Evolutionary conservation across 1,140 invertebrate species (phyloP), one percentile per base, ranked within the genome.

Genomic region (Psix sp.): DNA sequence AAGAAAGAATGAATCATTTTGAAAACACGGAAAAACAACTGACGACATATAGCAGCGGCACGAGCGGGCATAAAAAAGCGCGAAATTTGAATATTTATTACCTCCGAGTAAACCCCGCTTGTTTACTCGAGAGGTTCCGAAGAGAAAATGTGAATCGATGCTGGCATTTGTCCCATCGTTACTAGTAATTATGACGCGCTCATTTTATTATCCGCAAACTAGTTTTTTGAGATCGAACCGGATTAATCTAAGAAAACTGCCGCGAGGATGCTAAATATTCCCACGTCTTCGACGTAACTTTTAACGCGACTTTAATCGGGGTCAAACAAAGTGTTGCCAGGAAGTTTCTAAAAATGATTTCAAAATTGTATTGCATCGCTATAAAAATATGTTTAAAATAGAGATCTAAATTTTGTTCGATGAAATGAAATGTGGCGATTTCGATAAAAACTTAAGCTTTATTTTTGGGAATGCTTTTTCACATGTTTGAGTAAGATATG

Each of bases 171-270:
- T 62, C 9, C 24, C 20, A n/a, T 31, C 24, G 39, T 39, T 39
- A 29, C 40, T 36, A 17, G 38, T 43, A 42, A 56, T 67, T 67
- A 56, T 51, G 51, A 59, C 24, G 45, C 52, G 40, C 40, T 68
- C 36, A 68, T 56, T 59, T 63, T 35, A 74, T 68, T 75, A 35
- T 35, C 59, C 24, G 17, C 59, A 65, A 70, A 70, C 72, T 70
- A 65, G 63, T 70, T 75, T 75, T 75, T 70, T 65, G 29, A 65
- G 72, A 59, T 60, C 35, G 38, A 75, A 70, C 65, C 40, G 72
- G 72, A 75, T 70, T 54, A 29, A 59, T 60, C 54, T 46, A 20
- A 45, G 39, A 46, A 59, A 68, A 68, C 21, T 14, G 54, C 31
- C 13, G 18, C 43, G 10, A 21, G 48, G 38, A 14, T 51, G 17